phyloP scores from a whole-genome alignment of 2,888 invertebrate species.

The Drosophila subsilvestris region DNA sequence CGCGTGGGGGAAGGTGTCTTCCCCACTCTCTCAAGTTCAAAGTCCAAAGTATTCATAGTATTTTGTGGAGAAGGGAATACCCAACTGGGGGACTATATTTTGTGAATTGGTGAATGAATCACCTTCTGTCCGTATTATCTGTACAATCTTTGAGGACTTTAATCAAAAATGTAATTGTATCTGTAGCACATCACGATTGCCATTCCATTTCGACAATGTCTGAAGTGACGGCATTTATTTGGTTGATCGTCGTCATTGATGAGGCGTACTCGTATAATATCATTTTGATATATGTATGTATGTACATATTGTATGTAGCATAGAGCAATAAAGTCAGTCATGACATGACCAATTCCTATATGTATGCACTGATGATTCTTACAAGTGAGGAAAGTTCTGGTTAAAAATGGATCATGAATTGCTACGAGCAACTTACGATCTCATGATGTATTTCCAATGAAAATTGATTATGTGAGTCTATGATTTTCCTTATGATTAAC shows the following conservation, averaged over 20 bases:
- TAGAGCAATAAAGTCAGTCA: not conserved
- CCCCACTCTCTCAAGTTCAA: constrained; percentile 31
- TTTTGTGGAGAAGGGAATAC: constrained; percentile 26
- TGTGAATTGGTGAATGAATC: constrained; percentile 21
- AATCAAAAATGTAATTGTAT: constrained; percentile 27
- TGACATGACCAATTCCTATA: constrained; percentile 7
- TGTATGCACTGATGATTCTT: not conserved
- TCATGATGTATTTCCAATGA: not conserved
- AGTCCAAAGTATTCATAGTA: constrained; percentile 8
- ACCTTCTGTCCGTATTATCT: constrained; percentile 7
- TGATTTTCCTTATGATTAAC: not conserved
- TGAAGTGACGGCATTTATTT: constrained; percentile 13
- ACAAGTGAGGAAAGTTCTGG: not conserved
- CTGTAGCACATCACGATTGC: constrained; percentile 20
- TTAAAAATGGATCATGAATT: not conserved
- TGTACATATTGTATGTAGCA: constrained; percentile 4
- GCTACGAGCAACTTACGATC: not conserved
- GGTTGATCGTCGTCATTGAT: constrained; percentile 22
- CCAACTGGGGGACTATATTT: constrained; percentile 7
- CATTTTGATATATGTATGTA: not conserved
- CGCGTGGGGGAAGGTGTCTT: not conserved
- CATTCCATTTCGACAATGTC: constrained; percentile 8
- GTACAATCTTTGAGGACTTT: constrained; percentile 3
- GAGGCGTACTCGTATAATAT: constrained; percentile 2
- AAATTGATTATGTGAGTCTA: not conserved